These are phyloP conservation scores for Cantharis nigra DNA, from an alignment of 2,888 invertebrate genomes.

Conservation along the genomic window DNA sequence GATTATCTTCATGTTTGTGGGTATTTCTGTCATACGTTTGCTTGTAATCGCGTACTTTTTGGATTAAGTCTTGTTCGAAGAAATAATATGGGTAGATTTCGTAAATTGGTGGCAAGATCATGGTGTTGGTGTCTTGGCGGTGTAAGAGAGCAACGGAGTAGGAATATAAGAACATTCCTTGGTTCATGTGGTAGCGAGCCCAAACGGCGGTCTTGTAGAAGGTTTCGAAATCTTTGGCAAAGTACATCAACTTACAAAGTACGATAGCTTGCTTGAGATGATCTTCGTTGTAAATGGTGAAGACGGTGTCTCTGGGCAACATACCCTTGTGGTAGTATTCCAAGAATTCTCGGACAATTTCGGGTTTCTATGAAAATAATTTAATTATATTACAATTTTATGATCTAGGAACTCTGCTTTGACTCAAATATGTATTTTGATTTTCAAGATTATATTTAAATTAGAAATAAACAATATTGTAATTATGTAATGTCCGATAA, in stretches of 20 bases:
- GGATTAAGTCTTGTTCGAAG: slow-evolving; percentile 70
- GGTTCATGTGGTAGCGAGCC: slow-evolving; percentile 70
- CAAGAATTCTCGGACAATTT: slow-evolving; percentile 63
- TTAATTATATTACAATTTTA: not conserved
- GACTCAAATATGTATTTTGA: too few relatives aligned
- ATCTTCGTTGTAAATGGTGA: slow-evolving; percentile 64
- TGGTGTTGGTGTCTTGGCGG: slow-evolving; percentile 65
- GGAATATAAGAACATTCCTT: slow-evolving; percentile 70
- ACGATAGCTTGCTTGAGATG: slow-evolving; percentile 67
- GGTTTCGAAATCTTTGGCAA: slow-evolving; percentile 72
- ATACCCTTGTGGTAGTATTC: slow-evolving; percentile 61
- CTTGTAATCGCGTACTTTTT: slow-evolving; percentile 66
- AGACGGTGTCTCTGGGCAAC: slow-evolving; percentile 64
- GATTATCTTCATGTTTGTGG: not conserved
- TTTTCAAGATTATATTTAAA: too few relatives aligned
- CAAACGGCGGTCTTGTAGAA: slow-evolving; percentile 72
- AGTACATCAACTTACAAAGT: slow-evolving; percentile 69
- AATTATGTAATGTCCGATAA: too few relatives aligned
- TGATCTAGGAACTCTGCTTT: too few relatives aligned
- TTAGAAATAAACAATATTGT: too few relatives aligned
- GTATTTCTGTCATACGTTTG: slow-evolving; percentile 51
- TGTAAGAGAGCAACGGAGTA: slow-evolving; percentile 66
- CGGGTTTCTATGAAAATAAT: slow-evolving; percentile 56
- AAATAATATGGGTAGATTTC: slow-evolving; percentile 76
- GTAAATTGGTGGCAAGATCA: slow-evolving; percentile 71